These are phyloP conservation scores for Sitodiplosis mosellana DNA, from an alignment of 1,140 invertebrate genomes.

Conservation along the genomic window DNA sequence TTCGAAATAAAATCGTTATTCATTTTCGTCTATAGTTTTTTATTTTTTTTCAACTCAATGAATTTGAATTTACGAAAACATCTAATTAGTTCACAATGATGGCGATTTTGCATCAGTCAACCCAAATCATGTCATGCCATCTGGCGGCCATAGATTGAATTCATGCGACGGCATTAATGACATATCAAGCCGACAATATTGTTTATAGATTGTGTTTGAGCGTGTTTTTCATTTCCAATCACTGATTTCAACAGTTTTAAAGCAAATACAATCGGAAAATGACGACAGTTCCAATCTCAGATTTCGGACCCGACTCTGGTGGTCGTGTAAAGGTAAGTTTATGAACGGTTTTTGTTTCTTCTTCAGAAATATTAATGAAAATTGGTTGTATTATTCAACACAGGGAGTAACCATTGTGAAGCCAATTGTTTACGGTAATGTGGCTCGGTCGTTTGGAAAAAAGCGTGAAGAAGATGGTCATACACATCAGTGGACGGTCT, in stretches of 20 bases:
- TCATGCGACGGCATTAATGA: no score
- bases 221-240: neutral
- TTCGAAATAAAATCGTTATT: no score
- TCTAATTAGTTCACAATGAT: no score
- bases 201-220: no score
- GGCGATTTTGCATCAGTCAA: no score
- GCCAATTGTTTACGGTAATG: conserved; percentile 93
- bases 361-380: conserved; percentile 5
- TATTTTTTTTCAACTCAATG: no score
- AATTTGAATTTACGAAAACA: no score
- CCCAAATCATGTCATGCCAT: no score
- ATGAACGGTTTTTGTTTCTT: conserved; percentile 1
- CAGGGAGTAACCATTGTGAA: conserved; percentile 84
- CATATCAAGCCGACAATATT: no score
- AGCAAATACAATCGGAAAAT: conserved; percentile 30
- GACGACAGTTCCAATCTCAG: conserved; percentile 29
- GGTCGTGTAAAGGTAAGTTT: conserved; percentile 49
- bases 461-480: conserved; percentile 98
- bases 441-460: conserved; percentile 87
- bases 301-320: conserved; percentile 65
- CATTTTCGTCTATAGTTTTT: no score
- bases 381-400: conserved; percentile 5
- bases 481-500: conserved; percentile 98
- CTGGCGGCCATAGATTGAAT: no score
- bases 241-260: conserved; percentile 1